Evolutionary conservation across 2,797 vertebrate genomes (phyloP).

Genomic region (Scyliorhinus canicula): DNA sequence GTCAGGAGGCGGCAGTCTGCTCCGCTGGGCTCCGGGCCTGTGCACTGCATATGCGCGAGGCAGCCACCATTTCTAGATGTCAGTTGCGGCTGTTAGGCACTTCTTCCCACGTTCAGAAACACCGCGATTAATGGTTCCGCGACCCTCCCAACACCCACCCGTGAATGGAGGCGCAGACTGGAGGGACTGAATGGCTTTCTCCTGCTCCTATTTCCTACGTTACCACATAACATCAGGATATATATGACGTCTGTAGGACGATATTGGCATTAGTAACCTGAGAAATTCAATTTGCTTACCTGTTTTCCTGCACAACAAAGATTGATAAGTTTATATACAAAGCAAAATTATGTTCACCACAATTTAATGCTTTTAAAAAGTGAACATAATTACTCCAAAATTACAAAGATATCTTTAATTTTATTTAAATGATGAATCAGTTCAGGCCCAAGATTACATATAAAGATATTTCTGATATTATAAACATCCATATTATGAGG

Average conservation of each 20-base stretch:
- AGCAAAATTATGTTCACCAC: background rate
- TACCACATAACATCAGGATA: no score
- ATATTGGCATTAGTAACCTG: background rate
- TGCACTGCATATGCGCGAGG: no score
- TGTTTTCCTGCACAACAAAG: background rate
- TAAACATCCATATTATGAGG: background rate
- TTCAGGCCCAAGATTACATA: background rate
- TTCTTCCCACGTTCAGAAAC: no score
- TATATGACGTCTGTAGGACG: background rate
- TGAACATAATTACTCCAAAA: background rate
- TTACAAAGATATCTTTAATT: background rate
- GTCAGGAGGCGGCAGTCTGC: no score
- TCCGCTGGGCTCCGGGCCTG: no score
- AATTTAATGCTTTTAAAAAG: background rate
- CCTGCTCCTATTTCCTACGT: background rate
- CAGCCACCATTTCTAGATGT: no score
- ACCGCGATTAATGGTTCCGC: no score
- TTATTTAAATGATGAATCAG: background rate
- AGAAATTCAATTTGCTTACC: background rate
- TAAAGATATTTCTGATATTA: background rate
- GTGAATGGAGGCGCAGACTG: no score
- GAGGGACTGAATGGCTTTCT: no score
- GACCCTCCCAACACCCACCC: no score
- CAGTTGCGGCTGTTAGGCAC: no score
- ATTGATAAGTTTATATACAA: background rate